These are phyloP conservation scores for Fissipunctia ypsillon DNA, from an alignment of 2,888 invertebrate species.

Conservation along the genomic window DNA sequence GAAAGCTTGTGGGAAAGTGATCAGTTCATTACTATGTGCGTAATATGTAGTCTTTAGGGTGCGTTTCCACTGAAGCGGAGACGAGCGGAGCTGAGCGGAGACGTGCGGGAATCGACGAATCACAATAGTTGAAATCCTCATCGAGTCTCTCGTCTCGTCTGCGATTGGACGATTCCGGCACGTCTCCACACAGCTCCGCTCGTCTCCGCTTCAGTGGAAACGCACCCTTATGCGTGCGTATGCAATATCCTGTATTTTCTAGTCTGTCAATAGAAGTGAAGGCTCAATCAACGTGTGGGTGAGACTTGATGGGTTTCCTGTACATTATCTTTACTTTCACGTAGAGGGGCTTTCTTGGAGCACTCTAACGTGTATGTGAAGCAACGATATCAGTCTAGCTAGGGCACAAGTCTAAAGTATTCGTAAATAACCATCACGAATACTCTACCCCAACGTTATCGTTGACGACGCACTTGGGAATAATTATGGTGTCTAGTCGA, in stretches of 20 bases:
- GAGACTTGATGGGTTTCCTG: slow-evolving; percentile 28
- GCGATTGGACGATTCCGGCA: too few relatives aligned
- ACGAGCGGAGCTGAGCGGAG: too few relatives aligned
- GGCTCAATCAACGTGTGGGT: slow-evolving; percentile 1
- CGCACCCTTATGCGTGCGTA: slow-evolving; percentile 1
- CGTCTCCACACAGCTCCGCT: too few relatives aligned
- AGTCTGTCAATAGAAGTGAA: slow-evolving; percentile 3
- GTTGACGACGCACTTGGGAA: neutral
- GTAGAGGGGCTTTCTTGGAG: neutral
- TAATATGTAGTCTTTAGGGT: slow-evolving; percentile 12
- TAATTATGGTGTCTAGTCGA: neutral
- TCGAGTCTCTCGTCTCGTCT: too few relatives aligned
- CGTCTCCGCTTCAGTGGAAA: too few relatives aligned
- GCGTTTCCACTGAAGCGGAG: too few relatives aligned
- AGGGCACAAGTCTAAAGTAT: neutral
- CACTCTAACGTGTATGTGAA: neutral
- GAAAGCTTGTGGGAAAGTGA: slow-evolving; percentile 53
- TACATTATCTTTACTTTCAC: slow-evolving; percentile 17
- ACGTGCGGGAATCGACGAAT: too few relatives aligned
- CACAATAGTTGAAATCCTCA: too few relatives aligned
- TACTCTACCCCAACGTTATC: neutral
- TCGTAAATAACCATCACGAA: neutral
- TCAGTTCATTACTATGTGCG: slow-evolving; percentile 18
- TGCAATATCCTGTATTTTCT: slow-evolving; percentile 9
- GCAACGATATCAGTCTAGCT: neutral